A percentile compares a stretch with the other conserved stretches of the same genome.
Evolutionary conservation across 2,797 vertebrate species (phyloP).

Genomic region (Alcedo quadribrachys): DNA sequence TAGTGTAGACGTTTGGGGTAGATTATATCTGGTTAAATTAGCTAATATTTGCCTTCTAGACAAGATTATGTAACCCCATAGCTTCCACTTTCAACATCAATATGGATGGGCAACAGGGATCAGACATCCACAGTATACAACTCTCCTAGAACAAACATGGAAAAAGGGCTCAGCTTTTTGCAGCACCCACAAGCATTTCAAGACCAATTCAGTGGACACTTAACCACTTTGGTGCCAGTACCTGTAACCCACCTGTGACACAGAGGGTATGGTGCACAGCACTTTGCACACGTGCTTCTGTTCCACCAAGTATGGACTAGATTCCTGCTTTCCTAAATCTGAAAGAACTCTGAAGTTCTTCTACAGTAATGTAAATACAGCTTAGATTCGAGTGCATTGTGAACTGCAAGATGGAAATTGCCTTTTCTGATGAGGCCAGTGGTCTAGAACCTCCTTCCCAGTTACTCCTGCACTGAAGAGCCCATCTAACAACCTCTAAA

Average conservation of each 20-base stretch:
- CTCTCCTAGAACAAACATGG: neutral
- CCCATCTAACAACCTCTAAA: neutral
- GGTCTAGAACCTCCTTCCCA: constrained; percentile 6
- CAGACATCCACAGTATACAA: neutral
- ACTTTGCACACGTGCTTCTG: neutral
- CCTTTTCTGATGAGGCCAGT: neutral
- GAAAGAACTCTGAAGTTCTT: neutral
- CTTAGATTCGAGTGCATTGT: neutral
- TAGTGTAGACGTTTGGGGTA: constrained; percentile 28
- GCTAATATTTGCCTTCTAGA: constrained; percentile 32
- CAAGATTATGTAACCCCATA: constrained; percentile 31
- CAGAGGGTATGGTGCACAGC: rapidly evolving
- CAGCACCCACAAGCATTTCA: neutral
- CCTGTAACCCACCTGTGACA: neutral
- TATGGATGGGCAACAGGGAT: neutral
- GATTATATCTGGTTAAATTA: constrained; percentile 35
- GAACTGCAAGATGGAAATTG: neutral
- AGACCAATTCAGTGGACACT: neutral
- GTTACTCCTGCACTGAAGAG: neutral
- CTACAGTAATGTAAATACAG: neutral
- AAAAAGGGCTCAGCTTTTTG: neutral
- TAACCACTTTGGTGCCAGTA: neutral
- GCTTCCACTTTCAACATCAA: constrained; percentile 25
- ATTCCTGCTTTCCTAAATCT: neutral
- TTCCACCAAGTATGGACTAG: rapidly evolving